Evolutionary conservation across 2,888 invertebrate genomes (phyloP), one percentile per base, ranked within the genome.

Genomic region (Temnothorax ravouxi): DNA sequence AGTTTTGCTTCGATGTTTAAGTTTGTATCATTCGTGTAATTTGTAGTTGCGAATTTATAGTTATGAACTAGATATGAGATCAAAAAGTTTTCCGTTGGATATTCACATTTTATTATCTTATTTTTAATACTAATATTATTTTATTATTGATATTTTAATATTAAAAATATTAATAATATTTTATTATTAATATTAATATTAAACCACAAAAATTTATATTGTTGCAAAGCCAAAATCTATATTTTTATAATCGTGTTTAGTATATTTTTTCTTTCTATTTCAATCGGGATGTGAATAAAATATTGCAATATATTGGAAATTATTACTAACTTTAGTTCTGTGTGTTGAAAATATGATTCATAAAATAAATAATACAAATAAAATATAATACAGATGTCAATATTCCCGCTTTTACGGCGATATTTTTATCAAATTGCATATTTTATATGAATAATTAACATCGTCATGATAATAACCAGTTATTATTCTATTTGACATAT

Each of bases 381-480:
- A 59, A 74, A 44, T 74, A 25, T 0, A 13, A 59, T 59, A 11
- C 54, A 74, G 6, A 56, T 41, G n/a, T 15, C n/a, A 2, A 62
- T 21, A 25, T 21, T 41, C 41, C 2, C 18, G 18, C 29, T 62
- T 62, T 50, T 15, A 47, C 11, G 5, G 13, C 18, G 25, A 61
- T 54, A 74, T 47, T 72, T 59, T 25, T 59, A 38, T 75, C 11
- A 21, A 47, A 62, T 47, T 29, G 3, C 4, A 44, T 47, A 11
- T 38, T 64, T 18, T 15, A 76, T 62, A 38, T 38, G 52, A 76
- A 61, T 61, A 61, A 61, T 75, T 75, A 47, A 61, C 34, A 21
- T 11, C 15, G 5, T 15, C 21, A 61, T 29, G 3, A 62, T 61
- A 50, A 62, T 50, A 18, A 44, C 3, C 25, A 62, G 4, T 9